Evolutionary conservation across 2,113 vertebrate genomes (phyloP), one percentile per base, ranked within the genome.

Genomic region (Oryzias melastigma): DNA sequence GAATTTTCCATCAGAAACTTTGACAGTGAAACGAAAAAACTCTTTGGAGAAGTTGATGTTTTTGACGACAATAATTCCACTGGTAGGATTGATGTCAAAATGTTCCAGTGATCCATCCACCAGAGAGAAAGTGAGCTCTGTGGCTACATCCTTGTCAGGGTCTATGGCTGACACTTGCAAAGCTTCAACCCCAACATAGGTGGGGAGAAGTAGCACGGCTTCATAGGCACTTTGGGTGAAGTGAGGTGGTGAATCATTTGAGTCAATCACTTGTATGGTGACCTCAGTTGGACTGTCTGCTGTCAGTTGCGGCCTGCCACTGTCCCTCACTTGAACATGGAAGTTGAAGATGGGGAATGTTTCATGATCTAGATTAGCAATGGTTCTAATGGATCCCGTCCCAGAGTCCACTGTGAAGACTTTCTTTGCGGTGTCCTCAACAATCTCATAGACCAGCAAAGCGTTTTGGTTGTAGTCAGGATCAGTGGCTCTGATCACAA

Each of bases 351-450:
- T 90, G n/a, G 93, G 80, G 43, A 94, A 93, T 0, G 90, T 94
- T 86, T 99, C 97, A 8, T 97, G 95, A 85, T 99, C 97, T 42
- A 99, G 86, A 80, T 89, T 92, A 45, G 95, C 93, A 25, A 95
- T 97, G 17, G 97, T 98, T 78, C 97, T 90, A 65, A 99, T 94
- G 0, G 97, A 97, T 12, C 97, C 97, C 2, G 97, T 98, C 71
- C 93, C 96, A 5, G 95, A 94, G 83, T 99, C 97, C 14, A 99
- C 95, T 0, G 94, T 95, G 75, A 99, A 99, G 82, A 95, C 97
- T 66, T 91, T 94, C 64, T 95, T 96, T 56, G 97, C 97, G 1
- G 90, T 95, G 45, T 96, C 94, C 68, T 98, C 97, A 51, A 98
- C 94, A 48, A 99, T 98, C 75, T 98, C 94, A 85, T 97, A 98